A percentile compares a stretch with the other conserved stretches of the same genome.
Conservation (phyloP, 2,113 vertebrate genomes). For the Amphilophus citrinellus region DNA sequence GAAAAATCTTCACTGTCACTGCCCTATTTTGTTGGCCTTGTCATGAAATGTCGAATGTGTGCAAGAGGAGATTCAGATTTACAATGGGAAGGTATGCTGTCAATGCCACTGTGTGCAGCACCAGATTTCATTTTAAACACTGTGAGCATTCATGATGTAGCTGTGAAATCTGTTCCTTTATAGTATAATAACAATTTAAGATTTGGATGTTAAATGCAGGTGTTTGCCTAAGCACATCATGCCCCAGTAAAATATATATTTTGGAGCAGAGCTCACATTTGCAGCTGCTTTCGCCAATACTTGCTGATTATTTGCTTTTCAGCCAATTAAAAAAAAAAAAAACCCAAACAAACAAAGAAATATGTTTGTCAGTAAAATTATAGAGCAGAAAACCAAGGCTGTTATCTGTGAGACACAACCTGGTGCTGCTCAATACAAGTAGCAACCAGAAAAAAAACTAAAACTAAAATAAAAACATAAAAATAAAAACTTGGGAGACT, state of each 20-base stretch:
- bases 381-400: background rate
- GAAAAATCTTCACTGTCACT: slow-evolving; percentile 52
- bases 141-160: slow-evolving; percentile 16
- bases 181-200: slow-evolving; percentile 16
- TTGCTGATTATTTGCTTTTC: slow-evolving; percentile 15
- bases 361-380: background rate
- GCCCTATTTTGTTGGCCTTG: slow-evolving; percentile 41
- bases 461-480: background rate
- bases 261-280: background rate
- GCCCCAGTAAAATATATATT: background rate
- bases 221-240: slow-evolving; percentile 5
- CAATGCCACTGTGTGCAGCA: background rate
- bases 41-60: slow-evolving; percentile 48
- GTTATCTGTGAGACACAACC: slow-evolving; percentile 27
- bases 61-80: slow-evolving; percentile 29
- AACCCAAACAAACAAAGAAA: background rate
- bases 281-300: background rate
- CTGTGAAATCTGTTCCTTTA: slow-evolving; percentile 23
- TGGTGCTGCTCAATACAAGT: slow-evolving; percentile 1
- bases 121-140: slow-evolving; percentile 16
- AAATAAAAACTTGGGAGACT: background rate
- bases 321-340: slow-evolving; percentile 21
- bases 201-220: slow-evolving; percentile 21
- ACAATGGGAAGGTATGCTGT: slow-evolving; percentile 2
- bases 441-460: background rate